These are phyloP conservation scores for Hyppa rectilinea DNA, from an alignment of 2,888 invertebrate species.

Conservation along the genomic window DNA sequence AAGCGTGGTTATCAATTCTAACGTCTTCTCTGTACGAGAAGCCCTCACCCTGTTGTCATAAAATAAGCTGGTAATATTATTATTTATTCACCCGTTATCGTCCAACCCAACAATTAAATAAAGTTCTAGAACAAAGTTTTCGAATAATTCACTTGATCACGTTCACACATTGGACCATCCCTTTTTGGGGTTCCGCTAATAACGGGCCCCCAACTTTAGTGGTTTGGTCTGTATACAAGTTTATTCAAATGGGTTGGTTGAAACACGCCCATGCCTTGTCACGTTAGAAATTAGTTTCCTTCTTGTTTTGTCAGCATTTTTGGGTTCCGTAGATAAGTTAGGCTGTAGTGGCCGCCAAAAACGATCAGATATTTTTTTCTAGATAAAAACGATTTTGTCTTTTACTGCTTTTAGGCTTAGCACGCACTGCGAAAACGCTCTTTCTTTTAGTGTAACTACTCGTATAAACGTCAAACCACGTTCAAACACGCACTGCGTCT, in stretches of 20 bases:
- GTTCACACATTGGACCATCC: constrained; percentile 10
- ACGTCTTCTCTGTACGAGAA: neutral
- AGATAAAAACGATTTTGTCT: neutral
- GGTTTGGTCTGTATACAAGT: constrained; percentile 55
- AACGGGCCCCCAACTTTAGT: constrained; percentile 42
- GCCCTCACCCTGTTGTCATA: too few species aligned
- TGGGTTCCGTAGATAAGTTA: neutral
- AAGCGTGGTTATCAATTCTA: neutral
- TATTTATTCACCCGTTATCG: neutral
- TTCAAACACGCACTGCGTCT: too few species aligned
- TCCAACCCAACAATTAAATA: constrained; percentile 17
- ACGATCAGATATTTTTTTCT: neutral
- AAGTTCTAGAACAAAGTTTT: constrained; percentile 35
- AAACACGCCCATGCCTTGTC: constrained; percentile 59
- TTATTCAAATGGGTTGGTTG: constrained; percentile 58
- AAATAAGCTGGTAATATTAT: neutral
- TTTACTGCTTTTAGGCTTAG: neutral
- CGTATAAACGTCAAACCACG: too few species aligned
- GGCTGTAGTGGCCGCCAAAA: neutral
- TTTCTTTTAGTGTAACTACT: too few species aligned
- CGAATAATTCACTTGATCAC: constrained; percentile 38
- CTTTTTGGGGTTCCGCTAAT: constrained; percentile 40
- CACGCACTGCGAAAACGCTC: too few species aligned
- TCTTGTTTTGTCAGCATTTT: constrained; percentile 35
- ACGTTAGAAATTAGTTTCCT: constrained; percentile 57